Evolutionary conservation across 2,888 invertebrate species (phyloP).

Genomic region (Nipponacmea schrenckii): DNA sequence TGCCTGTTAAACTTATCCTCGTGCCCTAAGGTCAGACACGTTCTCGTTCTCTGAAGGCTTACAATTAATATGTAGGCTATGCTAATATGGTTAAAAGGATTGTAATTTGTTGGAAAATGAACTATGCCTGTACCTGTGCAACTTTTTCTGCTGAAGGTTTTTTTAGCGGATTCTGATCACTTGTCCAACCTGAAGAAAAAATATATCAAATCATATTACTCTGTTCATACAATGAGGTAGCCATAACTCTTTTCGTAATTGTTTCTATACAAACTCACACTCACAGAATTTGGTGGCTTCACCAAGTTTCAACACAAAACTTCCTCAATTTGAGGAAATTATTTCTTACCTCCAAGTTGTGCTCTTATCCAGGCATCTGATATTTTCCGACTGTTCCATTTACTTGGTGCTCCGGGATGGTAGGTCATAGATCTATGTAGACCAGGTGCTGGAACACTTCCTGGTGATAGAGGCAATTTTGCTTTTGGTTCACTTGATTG

Average conservation of each 20-base stretch:
- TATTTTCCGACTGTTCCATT: conserved; percentile 61
- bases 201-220: neutral
- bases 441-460: conserved; percentile 54
- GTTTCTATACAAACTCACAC: too few relatives aligned
- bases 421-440: conserved; percentile 52
- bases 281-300: too few relatives aligned
- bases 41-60: too few relatives aligned
- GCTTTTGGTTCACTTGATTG: conserved; percentile 50
- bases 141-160: conserved; percentile 35
- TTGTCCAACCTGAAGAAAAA: conserved; percentile 61
- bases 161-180: conserved; percentile 57
- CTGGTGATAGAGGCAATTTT: conserved; percentile 44
- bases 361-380: conserved; percentile 59
- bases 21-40: too few relatives aligned
- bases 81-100: too few relatives aligned
- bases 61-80: too few relatives aligned
- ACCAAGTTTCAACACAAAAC: too few relatives aligned
- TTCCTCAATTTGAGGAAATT: too few relatives aligned
- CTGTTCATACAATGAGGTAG: too few relatives aligned
- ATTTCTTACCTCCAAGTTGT: conserved; percentile 58
- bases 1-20: too few relatives aligned
- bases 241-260: too few relatives aligned
- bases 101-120: neutral
- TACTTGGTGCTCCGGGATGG: conserved; percentile 58
- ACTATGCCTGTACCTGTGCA: conserved; percentile 40